Evolutionary conservation across 2,888 invertebrate species (phyloP).

Genomic region (Folsomia candida): DNA sequence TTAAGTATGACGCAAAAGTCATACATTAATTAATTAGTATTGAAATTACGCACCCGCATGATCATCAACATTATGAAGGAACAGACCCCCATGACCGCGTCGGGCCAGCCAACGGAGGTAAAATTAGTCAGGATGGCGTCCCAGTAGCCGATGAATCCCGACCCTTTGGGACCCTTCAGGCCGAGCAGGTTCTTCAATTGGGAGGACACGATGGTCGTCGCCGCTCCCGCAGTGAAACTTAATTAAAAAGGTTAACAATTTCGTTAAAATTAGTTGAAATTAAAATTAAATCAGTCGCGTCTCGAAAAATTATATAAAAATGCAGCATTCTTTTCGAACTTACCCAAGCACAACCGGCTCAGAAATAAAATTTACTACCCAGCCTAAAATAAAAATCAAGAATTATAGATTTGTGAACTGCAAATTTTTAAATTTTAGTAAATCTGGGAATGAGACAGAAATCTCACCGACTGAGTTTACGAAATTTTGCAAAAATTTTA

Average conservation of each 20-base stretch:
- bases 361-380: slow-evolving; percentile 84
- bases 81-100: slow-evolving; percentile 54
- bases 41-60: slow-evolving; percentile 70
- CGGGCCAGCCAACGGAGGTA: slow-evolving; percentile 27
- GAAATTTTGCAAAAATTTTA: too few relatives aligned
- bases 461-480: too few relatives aligned
- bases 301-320: background rate
- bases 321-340: slow-evolving; percentile 53
- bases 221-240: slow-evolving; percentile 21
- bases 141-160: slow-evolving; percentile 46
- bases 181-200: slow-evolving; percentile 36
- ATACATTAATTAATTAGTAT: background rate
- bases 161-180: slow-evolving; percentile 31
- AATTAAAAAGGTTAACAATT: background rate
- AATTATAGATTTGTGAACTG: too few relatives aligned
- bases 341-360: slow-evolving; percentile 85
- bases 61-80: slow-evolving; percentile 72
- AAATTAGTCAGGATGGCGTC: slow-evolving; percentile 35
- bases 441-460: too few relatives aligned
- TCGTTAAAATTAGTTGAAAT: too few relatives aligned
- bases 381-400: slow-evolving; percentile 61
- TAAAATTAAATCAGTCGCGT: too few relatives aligned
- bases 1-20: background rate
- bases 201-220: slow-evolving; percentile 28
- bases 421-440: too few relatives aligned